These are phyloP conservation scores for Bombus confusus DNA, from an alignment of 1,140 invertebrate genomes.

Conservation along the genomic window DNA sequence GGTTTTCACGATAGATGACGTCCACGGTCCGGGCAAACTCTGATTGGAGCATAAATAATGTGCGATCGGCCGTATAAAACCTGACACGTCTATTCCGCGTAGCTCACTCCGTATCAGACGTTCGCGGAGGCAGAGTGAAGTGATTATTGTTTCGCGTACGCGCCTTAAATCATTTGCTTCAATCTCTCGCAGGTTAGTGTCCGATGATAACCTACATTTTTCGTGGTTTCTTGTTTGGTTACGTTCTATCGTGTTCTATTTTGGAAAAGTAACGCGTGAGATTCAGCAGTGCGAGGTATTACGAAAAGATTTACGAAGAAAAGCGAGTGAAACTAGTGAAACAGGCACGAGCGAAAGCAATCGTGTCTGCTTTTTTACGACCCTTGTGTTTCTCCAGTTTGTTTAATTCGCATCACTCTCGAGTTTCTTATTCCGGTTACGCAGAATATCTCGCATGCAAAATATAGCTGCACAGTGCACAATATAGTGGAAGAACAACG, in stretches of 20 bases:
- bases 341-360: no score
- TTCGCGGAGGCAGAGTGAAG: slow-evolving; percentile 22
- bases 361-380: no score
- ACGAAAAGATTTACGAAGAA: not conserved
- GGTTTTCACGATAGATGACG: not conserved
- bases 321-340: no score
- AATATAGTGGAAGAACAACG: no score
- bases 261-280: not conserved
- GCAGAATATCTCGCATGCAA: no score
- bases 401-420: no score
- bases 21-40: not conserved
- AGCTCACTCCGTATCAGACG: slow-evolving; percentile 30
- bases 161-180: not conserved
- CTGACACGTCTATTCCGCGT: slow-evolving; percentile 16
- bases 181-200: slow-evolving; percentile 48
- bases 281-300: not conserved
- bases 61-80: slow-evolving; percentile 38
- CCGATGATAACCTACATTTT: not conserved
- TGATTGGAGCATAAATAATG: slow-evolving; percentile 44
- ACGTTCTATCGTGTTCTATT: not conserved
- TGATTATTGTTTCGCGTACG: slow-evolving; percentile 18
- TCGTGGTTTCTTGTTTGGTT: no score
- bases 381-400: no score
- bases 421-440: no score
- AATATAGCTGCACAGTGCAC: no score